Base-by-base conservation (phyloP, 1,140 invertebrate genomes). In the Nixonia krombeini region DNA sequence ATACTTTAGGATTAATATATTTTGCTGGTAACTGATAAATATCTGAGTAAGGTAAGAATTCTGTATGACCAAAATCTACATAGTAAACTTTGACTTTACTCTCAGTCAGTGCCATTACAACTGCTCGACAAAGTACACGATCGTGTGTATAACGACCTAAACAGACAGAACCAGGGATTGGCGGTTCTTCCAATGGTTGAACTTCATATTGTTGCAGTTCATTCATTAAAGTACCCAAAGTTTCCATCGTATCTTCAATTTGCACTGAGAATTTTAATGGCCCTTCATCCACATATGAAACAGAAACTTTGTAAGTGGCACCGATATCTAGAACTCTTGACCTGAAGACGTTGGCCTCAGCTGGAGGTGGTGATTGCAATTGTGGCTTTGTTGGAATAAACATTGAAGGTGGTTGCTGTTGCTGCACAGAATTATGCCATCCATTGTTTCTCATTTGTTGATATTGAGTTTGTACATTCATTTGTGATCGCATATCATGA, bases 11-110 rank as follows among this genome's bases (percentile, higher is more conserved):
- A 29, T 89, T 86, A 9, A 92, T 86, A 79, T 89, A 90, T 66
- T 90, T 88, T 17, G 88, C 82, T 1, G 92, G 91, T 62, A 94
- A 88, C 78, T 91, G 88, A 79, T 87, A 94, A 23, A 94, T 88
- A 62, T 91, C 87, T 52, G 88, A 87, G 25, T 89, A 88, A 2
- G 88, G 86, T 16, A 93, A 85, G 56, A 89, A 75, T 81, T 92
- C 92, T 2, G 88, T 90, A 66, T 92, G 91, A 4, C 92, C 92
- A 77, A 91, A 93, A 80, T 94, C 92, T 12, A 93, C 91, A 73
- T 91, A 94, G 70, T 90, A 92, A 8, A 93, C 85, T 81, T 91
- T 88, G 69, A 87, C 84, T 7, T 59, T 61, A 4, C 81, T 80
- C 38, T 87, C 87, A 26, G 88, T 87, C 16, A 92, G 83, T 61